phyloP scores from a whole-genome alignment of 2,113 vertebrate species.

The Triplophysa tibetana region DNA sequence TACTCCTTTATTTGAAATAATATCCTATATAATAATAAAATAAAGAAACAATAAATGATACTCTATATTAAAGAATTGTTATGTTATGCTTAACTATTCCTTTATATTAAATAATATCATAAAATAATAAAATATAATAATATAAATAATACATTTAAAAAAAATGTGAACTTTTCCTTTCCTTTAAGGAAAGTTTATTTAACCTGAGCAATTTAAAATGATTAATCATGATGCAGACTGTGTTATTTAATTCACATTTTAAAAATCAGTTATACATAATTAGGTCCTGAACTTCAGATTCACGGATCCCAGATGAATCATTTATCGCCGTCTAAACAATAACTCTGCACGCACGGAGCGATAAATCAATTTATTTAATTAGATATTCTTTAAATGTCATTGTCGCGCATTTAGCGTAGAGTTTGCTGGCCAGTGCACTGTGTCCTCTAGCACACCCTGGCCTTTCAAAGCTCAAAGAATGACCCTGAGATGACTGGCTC shows the following conservation, averaged over 20 bases:
- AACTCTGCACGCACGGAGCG: conserved; percentile 1
- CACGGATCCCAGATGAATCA: conserved; percentile 5
- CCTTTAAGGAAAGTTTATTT: not conserved
- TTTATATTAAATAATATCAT: too few species aligned
- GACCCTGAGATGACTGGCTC: conserved; percentile 48
- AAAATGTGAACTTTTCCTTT: too few species aligned
- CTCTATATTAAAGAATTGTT: too few species aligned
- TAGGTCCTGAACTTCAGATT: conserved; percentile 24
- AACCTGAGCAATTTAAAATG: not conserved
- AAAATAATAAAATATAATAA: too few species aligned
- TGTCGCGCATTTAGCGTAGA: not conserved
- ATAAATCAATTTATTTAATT: conserved; percentile 37
- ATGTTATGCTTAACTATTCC: too few species aligned
- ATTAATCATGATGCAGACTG: not conserved
- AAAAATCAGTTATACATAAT: conserved; percentile 1
- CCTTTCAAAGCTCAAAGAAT: conserved; percentile 43
- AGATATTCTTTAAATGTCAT: conserved; percentile 37
- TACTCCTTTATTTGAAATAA: too few species aligned
- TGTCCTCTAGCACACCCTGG: conserved; percentile 23
- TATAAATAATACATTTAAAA: too few species aligned
- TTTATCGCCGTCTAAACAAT: conserved; percentile 32
- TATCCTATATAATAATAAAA: too few species aligned
- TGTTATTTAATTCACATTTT: conserved; percentile 39
- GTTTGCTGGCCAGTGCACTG: conserved; percentile 10
- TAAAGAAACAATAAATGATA: too few species aligned